Base-by-base conservation (phyloP, 2,113 vertebrate species). In the Ptychochromis oligacanthus region DNA sequence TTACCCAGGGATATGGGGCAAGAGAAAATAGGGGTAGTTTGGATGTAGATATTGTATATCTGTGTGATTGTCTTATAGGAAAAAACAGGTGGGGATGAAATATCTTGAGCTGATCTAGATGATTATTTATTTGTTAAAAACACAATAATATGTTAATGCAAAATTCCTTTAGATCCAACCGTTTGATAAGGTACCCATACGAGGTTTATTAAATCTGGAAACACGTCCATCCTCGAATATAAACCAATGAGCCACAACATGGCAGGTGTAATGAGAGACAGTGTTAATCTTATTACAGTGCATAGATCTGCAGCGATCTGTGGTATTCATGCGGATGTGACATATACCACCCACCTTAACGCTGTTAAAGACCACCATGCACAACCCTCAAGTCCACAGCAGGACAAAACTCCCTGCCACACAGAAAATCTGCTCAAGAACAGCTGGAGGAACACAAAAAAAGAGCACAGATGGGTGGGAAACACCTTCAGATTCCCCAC, bases 101-200 rank as follows among this genome's bases (percentile, higher is more conserved):
- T 49, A 15, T 17, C 5, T 43, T 43, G 40, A 43, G 40, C 40
- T 43, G 40, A 43, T 13, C 12, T 49, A 49, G 65, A 49, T 49
- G 65, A 70, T 70, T 49, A 70, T 70, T 46, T 72, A 52, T 52
- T 52, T 52, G 17, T 52, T 72, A 72, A 52, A 70, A 72, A 49
- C 2, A 72, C 18, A 67, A 22, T 5, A 67, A 46, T 67, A 72
- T 31, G 3, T 70, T 70, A 72, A 24, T 26, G 46, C 9, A 72
- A 28, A 70, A 20, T 52, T 70, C 22, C 40, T 26, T 67, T 46
- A 67, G 38, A 46, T 10, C 43, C 38, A 65, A 65, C 34, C 6
- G 5, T 5, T 3, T 40, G 2, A 40, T 40, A 40, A 40, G 9
- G 8, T 11, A 40, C 38, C 8, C 10, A 38, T 38, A 9, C 7